phyloP scores from a whole-genome alignment of 1,140 invertebrate species.

The Apis dorsata region DNA sequence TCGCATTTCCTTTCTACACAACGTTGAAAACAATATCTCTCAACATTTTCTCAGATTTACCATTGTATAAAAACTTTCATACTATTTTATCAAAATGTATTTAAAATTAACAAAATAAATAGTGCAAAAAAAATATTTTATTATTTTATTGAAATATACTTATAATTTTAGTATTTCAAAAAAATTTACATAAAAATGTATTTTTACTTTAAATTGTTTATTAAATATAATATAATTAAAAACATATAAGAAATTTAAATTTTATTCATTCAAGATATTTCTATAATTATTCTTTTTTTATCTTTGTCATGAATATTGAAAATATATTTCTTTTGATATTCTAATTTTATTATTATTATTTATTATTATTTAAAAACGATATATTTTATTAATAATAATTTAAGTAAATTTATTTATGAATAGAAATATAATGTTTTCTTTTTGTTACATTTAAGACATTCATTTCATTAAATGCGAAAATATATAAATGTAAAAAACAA shows the following conservation, averaged over 20 bases:
- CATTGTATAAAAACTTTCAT: neutral
- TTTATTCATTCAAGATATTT: neutral
- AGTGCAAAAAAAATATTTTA: neutral
- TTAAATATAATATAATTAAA: neutral
- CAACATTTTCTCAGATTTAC: constrained; percentile 41
- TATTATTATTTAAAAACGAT: neutral
- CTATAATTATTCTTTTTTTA: neutral
- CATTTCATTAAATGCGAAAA: too few species aligned
- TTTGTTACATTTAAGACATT: neutral
- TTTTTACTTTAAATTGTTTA: neutral
- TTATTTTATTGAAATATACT: neutral
- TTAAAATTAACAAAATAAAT: neutral
- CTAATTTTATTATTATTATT: neutral
- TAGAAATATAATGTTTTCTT: neutral
- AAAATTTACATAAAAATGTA: neutral
- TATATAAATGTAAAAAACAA: neutral
- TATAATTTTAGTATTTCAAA: neutral
- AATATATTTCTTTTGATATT: neutral
- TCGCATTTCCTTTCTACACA: constrained; percentile 33
- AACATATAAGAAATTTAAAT: neutral
- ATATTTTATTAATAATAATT: neutral
- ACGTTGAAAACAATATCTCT: constrained; percentile 44
- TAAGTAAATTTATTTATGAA: neutral
- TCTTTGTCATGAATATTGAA: too few species aligned
- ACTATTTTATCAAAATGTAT: constrained; percentile 14